Base-by-base conservation (phyloP, 2,797 vertebrate species). In the Notolepis coatsorum region DNA sequence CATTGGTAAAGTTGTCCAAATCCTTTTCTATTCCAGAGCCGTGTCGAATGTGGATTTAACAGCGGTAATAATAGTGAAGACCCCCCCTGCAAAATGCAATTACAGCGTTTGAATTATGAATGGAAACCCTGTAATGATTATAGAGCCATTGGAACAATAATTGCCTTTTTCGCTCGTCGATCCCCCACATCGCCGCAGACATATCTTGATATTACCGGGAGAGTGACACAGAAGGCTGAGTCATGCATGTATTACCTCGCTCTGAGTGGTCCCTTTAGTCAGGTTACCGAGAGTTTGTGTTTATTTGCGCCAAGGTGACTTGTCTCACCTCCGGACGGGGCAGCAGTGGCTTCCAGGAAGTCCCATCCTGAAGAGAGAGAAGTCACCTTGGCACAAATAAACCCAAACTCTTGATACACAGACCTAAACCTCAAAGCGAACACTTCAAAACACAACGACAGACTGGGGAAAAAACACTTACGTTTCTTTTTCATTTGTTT, bases 1-100 rank as follows among this genome's bases (percentile, higher is more conserved):
- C 68, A 81, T 78, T 84, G 78, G n/a, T 75, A 65, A 81, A 78
- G 60, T 81, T 79, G 49, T 75, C 64, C 75, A 83, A 81, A 79
- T 82, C 73, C 61, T 41, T 79, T 35, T 68, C 55, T 65, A 66
- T 76, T 78, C 67, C 54, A n/a, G 61, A 23, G 67, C 66, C 81
- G 62, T 84, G 83, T 79, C 77, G 9, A 87, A 87, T 80, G 60
- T 67, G 74, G 73, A 66, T 84, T 73, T 60, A 75, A 69, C 75
- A 77, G 74, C 64, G 71, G 73, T 57, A 73, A 86, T 80, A 61
- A 71, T 77, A 70, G 64, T 55, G 68, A 84, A 69, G n/a, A n/a
- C 33, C 71, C 68, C 64, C 35, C 41, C n/a, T 42, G 55, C 61
- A 76, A 83, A 85, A 79, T 75, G 68, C 57, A 82, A 80, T 84